Conservation (phyloP, 2,888 invertebrate species). For the Dasypogon diadema region DNA sequence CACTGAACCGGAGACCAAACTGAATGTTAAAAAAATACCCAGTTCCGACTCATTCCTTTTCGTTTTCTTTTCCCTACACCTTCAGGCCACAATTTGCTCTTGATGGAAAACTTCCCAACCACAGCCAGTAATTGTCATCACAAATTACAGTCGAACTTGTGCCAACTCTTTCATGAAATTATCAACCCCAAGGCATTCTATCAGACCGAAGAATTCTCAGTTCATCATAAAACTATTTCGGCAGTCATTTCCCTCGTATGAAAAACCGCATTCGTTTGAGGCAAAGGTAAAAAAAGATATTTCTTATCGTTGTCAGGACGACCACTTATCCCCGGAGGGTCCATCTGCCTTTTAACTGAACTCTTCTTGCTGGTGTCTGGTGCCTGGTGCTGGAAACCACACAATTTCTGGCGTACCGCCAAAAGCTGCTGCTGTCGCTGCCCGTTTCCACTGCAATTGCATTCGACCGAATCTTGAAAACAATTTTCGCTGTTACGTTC, state of each 20-base stretch:
- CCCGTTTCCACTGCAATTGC: neutral
- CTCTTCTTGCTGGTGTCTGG: neutral
- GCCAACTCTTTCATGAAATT: constrained; percentile 42
- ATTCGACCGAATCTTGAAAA: constrained; percentile 36
- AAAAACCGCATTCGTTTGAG: constrained; percentile 20
- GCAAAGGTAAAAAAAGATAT: constrained; percentile 22
- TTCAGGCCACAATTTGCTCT: neutral
- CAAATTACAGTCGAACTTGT: constrained; percentile 36
- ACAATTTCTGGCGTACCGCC: constrained; percentile 43
- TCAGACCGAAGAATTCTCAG: constrained; percentile 28
- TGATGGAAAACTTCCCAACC: constrained; percentile 45
- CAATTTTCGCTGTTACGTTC: constrained; percentile 42
- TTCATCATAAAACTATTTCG: constrained; percentile 48
- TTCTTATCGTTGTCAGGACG: constrained; percentile 20
- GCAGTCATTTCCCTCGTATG: constrained; percentile 39
- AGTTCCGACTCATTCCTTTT: too few species aligned
- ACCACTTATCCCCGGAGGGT: constrained; percentile 40
- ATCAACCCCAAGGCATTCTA: constrained; percentile 17
- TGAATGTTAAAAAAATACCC: too few species aligned
- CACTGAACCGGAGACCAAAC: too few species aligned
- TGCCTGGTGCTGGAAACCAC: constrained; percentile 13
- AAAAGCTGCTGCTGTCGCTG: constrained; percentile 15
- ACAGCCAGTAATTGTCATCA: constrained; percentile 45
- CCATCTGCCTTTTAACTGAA: constrained; percentile 43
- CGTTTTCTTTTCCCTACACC: too few species aligned